Evolutionary conservation across 2,888 invertebrate species (phyloP), one percentile per base, ranked within the genome.

Genomic region (Chrysomela aeneicollis): DNA sequence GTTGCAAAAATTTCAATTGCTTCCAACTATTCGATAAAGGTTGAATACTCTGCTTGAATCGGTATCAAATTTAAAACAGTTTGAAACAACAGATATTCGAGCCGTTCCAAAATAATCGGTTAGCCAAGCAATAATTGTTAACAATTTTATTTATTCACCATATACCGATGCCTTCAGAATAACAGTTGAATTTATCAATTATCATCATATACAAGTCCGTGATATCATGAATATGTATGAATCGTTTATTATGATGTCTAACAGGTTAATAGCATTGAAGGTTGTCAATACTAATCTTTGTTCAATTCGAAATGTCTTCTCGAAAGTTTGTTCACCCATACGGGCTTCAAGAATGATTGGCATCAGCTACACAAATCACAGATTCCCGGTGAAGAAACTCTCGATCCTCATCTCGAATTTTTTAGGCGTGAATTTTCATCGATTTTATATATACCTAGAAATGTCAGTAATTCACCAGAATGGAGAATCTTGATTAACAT

Each of bases 401-500:
- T 35, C 35, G 35, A 35, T 42, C 2, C 42, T 42, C 42, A 15
- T n/a, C 42, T 42, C 4, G 15, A 15, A 15, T 42, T 42, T 15
- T 15, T 42, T 15, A 15, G 3, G n/a, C 42, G 6, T 42, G 15
- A 42, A 2, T n/a, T 42, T 15, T 42, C 2, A 42, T 42, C 42
- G 42, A 42, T 15, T 42, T 35, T 15, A 15, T 8, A 42, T 42
- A 3, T 42, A 42, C 42, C 26, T 6, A 26, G 46, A 57, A 26
- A 47, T 46, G 10, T 46, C 17, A 10, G 47, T 47, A 46, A 57
- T 18, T 57, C 21, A 57, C 22, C 57, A 37, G 46, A 46, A 46
- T 46, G 22, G 46, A 15, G 42, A 32, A 19, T 37, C 32, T 26
- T 49, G 18, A 63, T 63, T 59, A 53, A 49, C 63, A 63, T 63